phyloP scores from a whole-genome alignment of 2,888 invertebrate genomes.

The Didymodactylos carnosus region DNA sequence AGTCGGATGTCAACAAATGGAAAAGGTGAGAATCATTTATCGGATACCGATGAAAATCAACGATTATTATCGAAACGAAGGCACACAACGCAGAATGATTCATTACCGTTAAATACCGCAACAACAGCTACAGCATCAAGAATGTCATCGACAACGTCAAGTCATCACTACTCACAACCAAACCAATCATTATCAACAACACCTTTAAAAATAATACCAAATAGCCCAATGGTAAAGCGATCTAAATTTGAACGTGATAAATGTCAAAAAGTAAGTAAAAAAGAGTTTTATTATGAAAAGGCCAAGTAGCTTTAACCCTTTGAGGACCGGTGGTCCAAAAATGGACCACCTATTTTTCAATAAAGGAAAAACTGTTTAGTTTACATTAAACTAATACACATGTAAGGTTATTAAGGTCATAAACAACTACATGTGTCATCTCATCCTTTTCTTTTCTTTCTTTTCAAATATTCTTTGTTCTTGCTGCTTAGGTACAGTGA shows the following conservation, averaged over 20 bases:
- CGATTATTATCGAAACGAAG: not conserved
- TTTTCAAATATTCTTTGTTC: too few species aligned
- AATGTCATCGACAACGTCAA: not conserved
- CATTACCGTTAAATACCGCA: not conserved
- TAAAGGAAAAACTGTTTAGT: too few species aligned
- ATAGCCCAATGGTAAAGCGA: conserved; percentile 67
- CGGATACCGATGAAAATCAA: not conserved
- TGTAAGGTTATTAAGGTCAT: too few species aligned
- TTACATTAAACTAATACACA: too few species aligned
- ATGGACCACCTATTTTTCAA: too few species aligned
- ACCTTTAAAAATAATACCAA: not conserved
- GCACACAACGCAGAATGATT: not conserved
- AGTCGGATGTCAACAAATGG: not conserved
- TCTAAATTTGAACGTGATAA: conserved; percentile 85
- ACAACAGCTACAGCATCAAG: not conserved
- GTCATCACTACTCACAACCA: not conserved
- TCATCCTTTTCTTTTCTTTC: too few species aligned
- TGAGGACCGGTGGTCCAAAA: too few species aligned
- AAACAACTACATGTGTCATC: too few species aligned
- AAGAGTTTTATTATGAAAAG: too few species aligned
- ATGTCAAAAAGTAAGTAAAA: conserved; percentile 60
- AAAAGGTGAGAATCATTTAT: not conserved
- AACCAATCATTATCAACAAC: not conserved
- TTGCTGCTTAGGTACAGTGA: too few species aligned
- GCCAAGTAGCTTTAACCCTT: too few species aligned